These are phyloP conservation scores for Itoplectis maculator DNA, from an alignment of 2,888 invertebrate species.

Conservation along the genomic window DNA sequence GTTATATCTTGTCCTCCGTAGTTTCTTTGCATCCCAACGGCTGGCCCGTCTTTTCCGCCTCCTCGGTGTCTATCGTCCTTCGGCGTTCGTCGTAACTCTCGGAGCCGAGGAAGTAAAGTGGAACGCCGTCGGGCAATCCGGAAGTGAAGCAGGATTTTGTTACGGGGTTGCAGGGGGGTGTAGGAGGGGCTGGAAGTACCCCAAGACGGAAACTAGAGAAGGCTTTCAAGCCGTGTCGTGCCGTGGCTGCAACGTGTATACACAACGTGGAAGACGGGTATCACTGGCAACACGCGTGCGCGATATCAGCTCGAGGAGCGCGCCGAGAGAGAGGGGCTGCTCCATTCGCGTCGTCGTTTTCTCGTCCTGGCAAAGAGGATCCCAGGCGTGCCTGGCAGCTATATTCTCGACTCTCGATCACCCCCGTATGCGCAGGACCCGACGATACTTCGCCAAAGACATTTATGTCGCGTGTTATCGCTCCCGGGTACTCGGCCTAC, in stretches of 20 bases:
- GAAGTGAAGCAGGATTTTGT: slow-evolving; percentile 47
- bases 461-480: slow-evolving; percentile 37
- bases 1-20: neutral
- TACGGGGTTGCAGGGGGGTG: neutral
- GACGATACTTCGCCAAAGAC: slow-evolving; percentile 11
- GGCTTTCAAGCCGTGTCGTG: slow-evolving; percentile 42
- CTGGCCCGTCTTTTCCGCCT: neutral
- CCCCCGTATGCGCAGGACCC: neutral
- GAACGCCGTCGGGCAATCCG: slow-evolving; percentile 40
- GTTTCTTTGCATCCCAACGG: neutral
- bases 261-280: neutral
- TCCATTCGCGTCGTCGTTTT: slow-evolving; percentile 15
- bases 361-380: slow-evolving; percentile 19
- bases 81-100: slow-evolving; percentile 21
- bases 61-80: slow-evolving; percentile 2
- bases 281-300: slow-evolving; percentile 26
- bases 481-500: neutral
- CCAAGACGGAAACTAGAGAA: slow-evolving; percentile 48
- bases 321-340: slow-evolving; percentile 12
- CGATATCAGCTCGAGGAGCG: slow-evolving; percentile 33
- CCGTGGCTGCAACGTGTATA: slow-evolving; percentile 8
- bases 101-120: slow-evolving; percentile 28
- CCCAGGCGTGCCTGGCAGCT: slow-evolving; percentile 15
- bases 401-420: slow-evolving; percentile 29
- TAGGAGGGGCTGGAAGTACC: neutral